Evolutionary conservation across 2,888 invertebrate genomes (phyloP).

Genomic region (Drosophila paranaensis): DNA sequence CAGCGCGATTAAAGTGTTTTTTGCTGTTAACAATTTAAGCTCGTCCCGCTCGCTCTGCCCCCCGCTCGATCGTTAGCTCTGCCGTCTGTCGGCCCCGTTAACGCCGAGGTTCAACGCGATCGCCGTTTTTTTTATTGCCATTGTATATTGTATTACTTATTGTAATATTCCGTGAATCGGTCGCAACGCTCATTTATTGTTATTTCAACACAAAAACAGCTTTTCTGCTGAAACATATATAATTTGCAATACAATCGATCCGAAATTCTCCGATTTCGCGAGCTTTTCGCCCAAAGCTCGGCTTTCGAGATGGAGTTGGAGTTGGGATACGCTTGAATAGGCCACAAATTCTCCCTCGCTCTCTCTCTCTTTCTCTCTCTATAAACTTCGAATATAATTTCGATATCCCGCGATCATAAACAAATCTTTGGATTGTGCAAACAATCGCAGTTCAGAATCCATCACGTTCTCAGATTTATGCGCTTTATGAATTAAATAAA

Average conservation of each 20-base stretch:
- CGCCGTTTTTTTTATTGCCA: constrained; percentile 30
- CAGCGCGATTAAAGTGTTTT: constrained; percentile 44
- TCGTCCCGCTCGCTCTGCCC: background rate
- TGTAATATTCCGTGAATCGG: constrained; percentile 55
- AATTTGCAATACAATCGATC: constrained; percentile 41
- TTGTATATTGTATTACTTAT: constrained; percentile 55
- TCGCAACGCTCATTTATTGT: constrained; percentile 45
- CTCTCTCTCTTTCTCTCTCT: background rate
- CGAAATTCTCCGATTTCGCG: constrained; percentile 42
- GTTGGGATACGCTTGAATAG: constrained; percentile 41
- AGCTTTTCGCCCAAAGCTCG: constrained; percentile 31
- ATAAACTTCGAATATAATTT: constrained; percentile 10
- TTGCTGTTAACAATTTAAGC: constrained; percentile 25
- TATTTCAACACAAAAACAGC: constrained; percentile 34
- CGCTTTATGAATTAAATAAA: constrained; percentile 50
- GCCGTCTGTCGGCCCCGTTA: constrained; percentile 45
- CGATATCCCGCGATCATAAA: constrained; percentile 21
- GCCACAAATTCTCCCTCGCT: background rate
- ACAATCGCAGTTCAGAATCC: constrained; percentile 22
- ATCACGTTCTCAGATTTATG: constrained; percentile 45
- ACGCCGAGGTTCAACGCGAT: constrained; percentile 46
- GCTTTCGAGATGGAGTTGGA: constrained; percentile 36
- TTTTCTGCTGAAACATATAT: constrained; percentile 43
- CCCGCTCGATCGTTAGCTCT: constrained; percentile 5
- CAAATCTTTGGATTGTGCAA: constrained; percentile 30